A percentile compares a stretch with the other conserved stretches of the same genome.
phyloP scores from a whole-genome alignment of 1,140 invertebrate genomes.

The Conus ventricosus region DNA sequence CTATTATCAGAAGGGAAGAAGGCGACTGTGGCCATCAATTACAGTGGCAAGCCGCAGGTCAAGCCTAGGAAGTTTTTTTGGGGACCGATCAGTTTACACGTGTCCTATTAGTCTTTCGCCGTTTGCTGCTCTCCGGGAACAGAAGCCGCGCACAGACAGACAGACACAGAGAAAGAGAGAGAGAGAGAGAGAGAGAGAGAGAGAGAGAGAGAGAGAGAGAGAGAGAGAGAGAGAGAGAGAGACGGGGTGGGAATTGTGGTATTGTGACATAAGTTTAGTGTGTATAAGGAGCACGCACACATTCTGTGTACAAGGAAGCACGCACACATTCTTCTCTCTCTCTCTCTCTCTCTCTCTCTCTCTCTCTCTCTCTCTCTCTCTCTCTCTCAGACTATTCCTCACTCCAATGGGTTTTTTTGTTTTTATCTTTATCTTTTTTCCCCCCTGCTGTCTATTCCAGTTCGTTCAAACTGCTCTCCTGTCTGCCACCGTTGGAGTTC shows the following conservation, averaged over 20 bases:
- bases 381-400: background rate
- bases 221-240: no score
- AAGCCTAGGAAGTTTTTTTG: background rate
- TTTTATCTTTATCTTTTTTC: no score
- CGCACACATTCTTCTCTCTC: background rate
- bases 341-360: constrained; percentile 1
- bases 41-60: background rate
- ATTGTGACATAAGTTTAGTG: background rate
- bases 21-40: background rate
- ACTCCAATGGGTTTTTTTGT: no score
- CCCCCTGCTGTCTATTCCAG: no score
- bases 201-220: no score
- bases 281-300: background rate
- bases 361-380: constrained; percentile 18
- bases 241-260: no score
- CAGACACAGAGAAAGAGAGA: no score
- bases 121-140: background rate
- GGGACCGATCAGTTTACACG: background rate
- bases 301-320: no score
- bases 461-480: no score
- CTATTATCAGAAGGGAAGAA: background rate
- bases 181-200: no score
- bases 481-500: no score
- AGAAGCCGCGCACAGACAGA: no score
- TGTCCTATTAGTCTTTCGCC: constrained; percentile 12